Evolutionary conservation across 1,140 invertebrate species (phyloP), one percentile per base, ranked within the genome.

Genomic region (Melanaphis sacchari): DNA sequence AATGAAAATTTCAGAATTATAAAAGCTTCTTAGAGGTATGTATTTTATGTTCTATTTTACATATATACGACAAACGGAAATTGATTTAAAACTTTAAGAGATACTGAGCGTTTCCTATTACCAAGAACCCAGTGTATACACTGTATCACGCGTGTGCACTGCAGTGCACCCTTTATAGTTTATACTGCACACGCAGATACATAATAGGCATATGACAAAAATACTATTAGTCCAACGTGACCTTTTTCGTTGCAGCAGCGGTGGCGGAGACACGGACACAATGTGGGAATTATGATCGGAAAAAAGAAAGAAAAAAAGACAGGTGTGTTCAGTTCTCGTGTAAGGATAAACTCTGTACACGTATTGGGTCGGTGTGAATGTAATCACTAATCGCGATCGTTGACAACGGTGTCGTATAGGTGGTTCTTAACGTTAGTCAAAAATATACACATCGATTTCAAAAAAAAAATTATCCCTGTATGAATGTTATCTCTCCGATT

Each of bases 151-250:
- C 36, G 59, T 76, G 59, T 76, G 59, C 59, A 66, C 43, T 43
- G 43, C 59, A 66, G 9, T 66, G 59, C 59, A 18, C 59, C 15
- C 59, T 18, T n/a, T n/a, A n/a, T n/a, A n/a, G n/a, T n/a, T 66
- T 66, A n/a, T 66, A n/a, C 18, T 36, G 15, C 31, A 5, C 31
- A n/a, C 11, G 59, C 59, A 66, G 59, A 76, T n/a, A 76, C 59
- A 76, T 76, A 76, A 76, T 76, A 76, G 59, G 31, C 31, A n/a
- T 76, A n/a, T 76, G 59, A n/a, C 59, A 76, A 76, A 76, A 76
- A 76, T n/a, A 76, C 31, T 76, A n/a, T 76, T n/a, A 76, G n/a
- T 76, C 59, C 59, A 18, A 76, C 59, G 59, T 76, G 59, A 76
- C 59, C 59, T 76, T 76, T 76, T 76, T 76, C 59, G 59, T 66